Evolutionary conservation across 2,113 vertebrate species (phyloP), one percentile per base, ranked within the genome.

Genomic region (Prinia subflava): DNA sequence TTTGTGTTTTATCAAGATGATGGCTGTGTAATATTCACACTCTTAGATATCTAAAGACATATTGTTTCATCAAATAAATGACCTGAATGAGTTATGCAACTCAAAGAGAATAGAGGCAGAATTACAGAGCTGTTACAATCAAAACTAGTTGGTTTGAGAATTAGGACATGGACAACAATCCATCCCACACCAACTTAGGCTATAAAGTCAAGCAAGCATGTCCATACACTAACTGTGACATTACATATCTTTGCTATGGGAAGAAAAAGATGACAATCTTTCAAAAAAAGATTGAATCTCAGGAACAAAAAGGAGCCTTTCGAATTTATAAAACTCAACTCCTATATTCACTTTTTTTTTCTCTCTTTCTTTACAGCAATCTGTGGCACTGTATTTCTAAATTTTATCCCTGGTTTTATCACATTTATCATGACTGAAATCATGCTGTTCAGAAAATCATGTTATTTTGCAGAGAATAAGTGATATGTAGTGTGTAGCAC

Each of bases 161-260:
- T 57, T 80, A 44, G 9, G 15, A 70, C 80, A 57, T 15, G 31
- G 4, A 50, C 7, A 22, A 2, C 18, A 62, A 62, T 30, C 27
- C 6, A 37, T 33, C 35, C 19, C 0, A 0, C 7, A 68, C 4
- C 24, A 39, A 1, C 59, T 37, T 15, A 33, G 11, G 3, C 1
- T 67, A 18, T 39, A 35, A 89, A 83, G 25, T 68, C 28, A 53
- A 55, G 11, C 52, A 74, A 69, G 8, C 4, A 31, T 42, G 39
- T 47, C 23, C 33, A 37, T 46, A 71, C 21, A 20, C 31, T 62
- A 47, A 42, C 13, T 44, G 30, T 25, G 63, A 39, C 65, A 56
- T 65, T 60, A 14, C 15, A 60, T 39, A 18, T 14, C 42, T 17
- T 71, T 83, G 30, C 7, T 52, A 28, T 22, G 3, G 11, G 24